A percentile compares a stretch with the other conserved stretches of the same genome.
Conservation (phyloP, 53 echinoderm and acorn worm genomes). For the Stichopus horrens region DNA sequence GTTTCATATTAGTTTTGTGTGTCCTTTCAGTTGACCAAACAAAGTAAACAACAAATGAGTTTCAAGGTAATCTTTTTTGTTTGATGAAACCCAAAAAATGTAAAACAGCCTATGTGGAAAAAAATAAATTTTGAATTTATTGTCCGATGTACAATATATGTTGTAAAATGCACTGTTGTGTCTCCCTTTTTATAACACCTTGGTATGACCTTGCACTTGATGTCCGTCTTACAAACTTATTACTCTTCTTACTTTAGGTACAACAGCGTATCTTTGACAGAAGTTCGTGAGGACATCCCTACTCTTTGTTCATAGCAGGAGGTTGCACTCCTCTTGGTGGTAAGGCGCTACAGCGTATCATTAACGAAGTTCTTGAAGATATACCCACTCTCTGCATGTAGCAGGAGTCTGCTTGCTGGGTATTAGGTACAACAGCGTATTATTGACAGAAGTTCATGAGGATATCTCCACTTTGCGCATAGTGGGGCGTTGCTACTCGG, state of each 20-base stretch:
- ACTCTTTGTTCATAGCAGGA: constrained; percentile 19
- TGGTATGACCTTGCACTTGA: no score
- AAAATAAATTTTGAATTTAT: no score
- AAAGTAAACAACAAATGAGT: no score
- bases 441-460: constrained; percentile 2
- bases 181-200: no score
- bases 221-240: no score
- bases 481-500: not conserved
- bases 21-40: no score
- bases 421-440: constrained; percentile 47
- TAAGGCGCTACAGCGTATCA: constrained; percentile 42
- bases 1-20: no score
- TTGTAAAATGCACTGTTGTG: no score
- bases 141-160: no score
- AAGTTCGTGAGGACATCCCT: constrained; percentile 21
- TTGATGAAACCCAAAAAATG: no score
- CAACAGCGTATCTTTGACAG: constrained; percentile 40
- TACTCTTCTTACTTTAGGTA: not conserved
- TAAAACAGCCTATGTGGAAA: no score
- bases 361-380: constrained; percentile 12
- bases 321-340: not conserved
- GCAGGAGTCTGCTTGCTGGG: not conserved
- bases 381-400: constrained; percentile 27
- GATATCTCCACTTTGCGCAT: constrained; percentile 24
- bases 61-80: no score